A percentile compares a stretch with the other conserved stretches of the same genome.
Conservation (phyloP, 2,797 vertebrate genomes). For the Enteromius argenteus region DNA sequence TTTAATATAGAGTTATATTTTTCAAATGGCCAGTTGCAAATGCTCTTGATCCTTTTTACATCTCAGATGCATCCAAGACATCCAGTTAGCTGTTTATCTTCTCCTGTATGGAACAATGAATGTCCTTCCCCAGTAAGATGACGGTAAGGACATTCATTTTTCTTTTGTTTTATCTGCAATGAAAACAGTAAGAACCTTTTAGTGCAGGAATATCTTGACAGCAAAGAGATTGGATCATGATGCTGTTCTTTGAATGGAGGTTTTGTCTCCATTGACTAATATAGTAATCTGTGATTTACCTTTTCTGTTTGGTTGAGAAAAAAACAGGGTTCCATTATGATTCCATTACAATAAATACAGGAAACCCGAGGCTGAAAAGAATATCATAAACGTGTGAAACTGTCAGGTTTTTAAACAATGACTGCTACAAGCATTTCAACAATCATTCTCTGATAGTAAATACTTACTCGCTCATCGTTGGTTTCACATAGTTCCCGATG, state of each 20-base stretch:
- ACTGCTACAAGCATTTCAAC: not conserved
- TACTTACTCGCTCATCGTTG: fast-evolving
- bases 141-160: fast-evolving
- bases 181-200: not conserved
- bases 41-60: not conserved
- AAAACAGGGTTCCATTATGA: fast-evolving
- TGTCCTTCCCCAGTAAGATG: fast-evolving
- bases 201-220: not conserved
- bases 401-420: not conserved
- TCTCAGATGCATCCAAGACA: slow-evolving; percentile 47
- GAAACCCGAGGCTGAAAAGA: slow-evolving; percentile 13
- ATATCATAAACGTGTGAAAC: not conserved
- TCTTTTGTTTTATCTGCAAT: not conserved
- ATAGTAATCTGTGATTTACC: not conserved
- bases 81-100: not conserved
- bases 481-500: not conserved
- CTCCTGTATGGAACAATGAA: fast-evolving
- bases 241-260: not conserved
- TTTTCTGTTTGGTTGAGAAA: fast-evolving
- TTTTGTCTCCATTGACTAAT: not conserved
- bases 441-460: not conserved
- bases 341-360: not conserved
- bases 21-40: not conserved
- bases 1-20: no score
- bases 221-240: not conserved